A percentile compares a stretch with the other conserved stretches of the same genome.
phyloP scores from a whole-genome alignment of 2,797 vertebrate species.

The Anguilla obscura region DNA sequence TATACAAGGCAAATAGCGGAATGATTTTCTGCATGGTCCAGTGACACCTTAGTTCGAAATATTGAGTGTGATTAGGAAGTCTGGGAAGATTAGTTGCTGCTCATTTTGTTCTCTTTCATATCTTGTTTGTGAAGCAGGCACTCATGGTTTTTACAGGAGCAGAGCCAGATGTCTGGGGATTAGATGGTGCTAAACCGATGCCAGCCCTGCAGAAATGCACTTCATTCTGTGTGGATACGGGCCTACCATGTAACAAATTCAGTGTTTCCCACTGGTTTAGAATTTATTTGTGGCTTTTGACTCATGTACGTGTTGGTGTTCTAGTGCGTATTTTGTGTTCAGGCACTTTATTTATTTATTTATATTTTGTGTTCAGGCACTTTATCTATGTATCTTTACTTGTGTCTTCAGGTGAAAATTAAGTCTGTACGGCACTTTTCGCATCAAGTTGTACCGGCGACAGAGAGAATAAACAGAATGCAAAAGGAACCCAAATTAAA shows the following conservation, averaged over 20 bases:
- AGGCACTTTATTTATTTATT: too few species aligned
- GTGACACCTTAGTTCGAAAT: slow-evolving; percentile 25
- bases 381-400: too few species aligned
- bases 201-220: background rate
- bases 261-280: too few species aligned
- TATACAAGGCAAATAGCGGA: slow-evolving; percentile 25
- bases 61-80: slow-evolving; percentile 39
- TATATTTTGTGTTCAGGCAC: too few species aligned
- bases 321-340: too few species aligned
- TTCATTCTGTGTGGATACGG: background rate
- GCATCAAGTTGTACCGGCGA: too few species aligned
- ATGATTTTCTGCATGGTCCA: slow-evolving; percentile 18
- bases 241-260: background rate
- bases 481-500: too few species aligned
- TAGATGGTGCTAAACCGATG: slow-evolving; percentile 27
- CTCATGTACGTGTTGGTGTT: too few species aligned
- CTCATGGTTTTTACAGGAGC: slow-evolving; percentile 28
- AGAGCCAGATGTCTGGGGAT: slow-evolving; percentile 27
- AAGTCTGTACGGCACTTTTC: too few species aligned
- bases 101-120: slow-evolving; percentile 34
- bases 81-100: slow-evolving; percentile 25
- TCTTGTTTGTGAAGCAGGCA: slow-evolving; percentile 32
- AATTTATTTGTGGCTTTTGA: too few species aligned
- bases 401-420: too few species aligned
- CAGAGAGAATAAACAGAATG: too few species aligned